Conservation (phyloP, 2,797 vertebrate genomes). For the Spinus pinus region DNA sequence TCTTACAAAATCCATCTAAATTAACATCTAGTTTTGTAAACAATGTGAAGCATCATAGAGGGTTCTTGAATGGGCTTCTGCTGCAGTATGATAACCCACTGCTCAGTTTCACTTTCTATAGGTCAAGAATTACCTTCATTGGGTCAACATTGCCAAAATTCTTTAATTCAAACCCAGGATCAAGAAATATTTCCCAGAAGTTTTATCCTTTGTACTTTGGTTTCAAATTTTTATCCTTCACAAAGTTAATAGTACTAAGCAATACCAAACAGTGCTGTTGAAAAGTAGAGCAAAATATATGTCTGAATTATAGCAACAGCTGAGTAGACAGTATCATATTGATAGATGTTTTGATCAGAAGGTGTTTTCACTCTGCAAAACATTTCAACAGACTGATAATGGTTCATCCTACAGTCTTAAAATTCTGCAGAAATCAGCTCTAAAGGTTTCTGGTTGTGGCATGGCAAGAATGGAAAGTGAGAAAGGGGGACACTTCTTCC, state of each 20-base stretch:
- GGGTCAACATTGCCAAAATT: background rate
- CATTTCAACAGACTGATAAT: background rate
- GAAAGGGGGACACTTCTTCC: background rate
- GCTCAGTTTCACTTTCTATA: background rate
- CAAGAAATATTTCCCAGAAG: background rate
- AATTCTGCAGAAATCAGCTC: background rate
- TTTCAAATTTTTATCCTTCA: background rate
- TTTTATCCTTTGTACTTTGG: background rate
- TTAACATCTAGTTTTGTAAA: background rate
- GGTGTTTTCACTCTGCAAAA: background rate
- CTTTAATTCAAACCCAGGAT: background rate
- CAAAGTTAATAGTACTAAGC: background rate
- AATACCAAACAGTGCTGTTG: background rate
- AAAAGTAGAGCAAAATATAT: background rate
- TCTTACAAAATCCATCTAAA: background rate
- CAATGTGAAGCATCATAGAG: background rate
- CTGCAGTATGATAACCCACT: rapidly evolving
- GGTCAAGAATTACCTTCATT: background rate
- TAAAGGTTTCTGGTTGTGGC: background rate
- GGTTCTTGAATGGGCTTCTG: background rate
- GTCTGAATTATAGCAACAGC: background rate
- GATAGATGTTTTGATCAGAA: background rate
- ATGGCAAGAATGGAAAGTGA: background rate
- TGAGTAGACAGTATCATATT: background rate
- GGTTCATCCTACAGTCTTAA: background rate